These are phyloP conservation scores for Rhamnusium bicolor DNA, from an alignment of 2,888 invertebrate species.

Conservation along the genomic window DNA sequence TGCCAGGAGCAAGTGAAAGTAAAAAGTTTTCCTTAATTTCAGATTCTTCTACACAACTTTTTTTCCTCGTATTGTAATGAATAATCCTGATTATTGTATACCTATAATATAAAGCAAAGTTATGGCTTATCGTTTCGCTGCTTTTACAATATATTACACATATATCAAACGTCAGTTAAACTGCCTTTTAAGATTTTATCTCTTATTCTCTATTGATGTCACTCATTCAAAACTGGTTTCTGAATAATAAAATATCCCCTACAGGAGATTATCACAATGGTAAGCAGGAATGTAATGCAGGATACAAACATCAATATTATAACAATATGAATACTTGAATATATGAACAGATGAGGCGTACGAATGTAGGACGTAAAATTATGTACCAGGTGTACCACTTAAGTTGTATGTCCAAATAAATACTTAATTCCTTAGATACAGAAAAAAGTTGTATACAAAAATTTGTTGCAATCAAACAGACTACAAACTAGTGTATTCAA, in stretches of 20 bases:
- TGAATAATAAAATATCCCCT: constrained; percentile 11
- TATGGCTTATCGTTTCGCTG: neutral
- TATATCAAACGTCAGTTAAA: constrained; percentile 16
- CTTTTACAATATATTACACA: neutral
- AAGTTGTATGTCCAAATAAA: too few species aligned
- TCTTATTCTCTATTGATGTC: constrained; percentile 1
- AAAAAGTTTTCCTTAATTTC: too few species aligned
- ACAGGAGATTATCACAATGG: neutral
- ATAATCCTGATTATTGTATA: too few species aligned
- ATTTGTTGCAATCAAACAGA: too few species aligned
- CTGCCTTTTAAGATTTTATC: constrained; percentile 10
- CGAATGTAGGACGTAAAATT: neutral
- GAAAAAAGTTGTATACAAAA: too few species aligned
- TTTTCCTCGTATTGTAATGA: too few species aligned
- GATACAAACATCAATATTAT: neutral
- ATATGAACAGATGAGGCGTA: neutral
- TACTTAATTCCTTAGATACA: too few species aligned
- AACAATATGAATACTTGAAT: neutral
- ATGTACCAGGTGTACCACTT: too few species aligned
- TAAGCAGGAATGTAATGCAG: neutral
- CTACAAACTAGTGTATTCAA: too few species aligned
- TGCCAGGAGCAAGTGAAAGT: too few species aligned
- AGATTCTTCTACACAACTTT: too few species aligned
- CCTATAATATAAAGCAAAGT: too few species aligned
- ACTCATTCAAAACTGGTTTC: neutral